phyloP scores from a whole-genome alignment of 2,888 invertebrate species.

The Oscheius sp. region DNA sequence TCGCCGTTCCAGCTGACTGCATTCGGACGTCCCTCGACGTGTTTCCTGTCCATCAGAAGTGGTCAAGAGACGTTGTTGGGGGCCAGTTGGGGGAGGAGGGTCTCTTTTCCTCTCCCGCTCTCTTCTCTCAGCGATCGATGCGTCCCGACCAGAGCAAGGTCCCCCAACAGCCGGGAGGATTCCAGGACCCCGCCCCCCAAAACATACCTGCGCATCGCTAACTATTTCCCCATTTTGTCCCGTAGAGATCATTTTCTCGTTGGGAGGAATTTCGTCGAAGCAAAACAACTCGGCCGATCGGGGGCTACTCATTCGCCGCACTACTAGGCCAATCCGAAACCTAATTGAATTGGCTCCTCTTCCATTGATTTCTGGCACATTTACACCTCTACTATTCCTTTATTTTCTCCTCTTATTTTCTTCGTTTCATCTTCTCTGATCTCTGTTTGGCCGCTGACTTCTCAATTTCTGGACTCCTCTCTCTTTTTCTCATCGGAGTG shows the following conservation, averaged over 20 bases:
- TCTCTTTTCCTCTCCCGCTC: constrained; percentile 21
- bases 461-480: no score
- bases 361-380: constrained; percentile 21
- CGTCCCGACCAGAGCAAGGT: constrained; percentile 11
- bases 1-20: not conserved
- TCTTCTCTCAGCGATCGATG: constrained; percentile 25
- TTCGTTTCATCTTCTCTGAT: no score
- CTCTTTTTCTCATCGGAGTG: no score
- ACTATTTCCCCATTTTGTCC: constrained; percentile 17
- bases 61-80: constrained; percentile 1
- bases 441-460: no score
- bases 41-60: not conserved
- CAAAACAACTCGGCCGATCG: not conserved
- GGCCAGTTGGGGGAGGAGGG: constrained; percentile 10
- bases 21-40: not conserved
- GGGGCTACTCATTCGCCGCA: not conserved
- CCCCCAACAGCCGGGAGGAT: constrained; percentile 12
- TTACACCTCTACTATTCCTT: not conserved
- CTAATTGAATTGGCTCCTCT: constrained; percentile 2
- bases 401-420: no score
- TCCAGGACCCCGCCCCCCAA: constrained; percentile 23
- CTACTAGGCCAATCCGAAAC: not conserved
- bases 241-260: not conserved
- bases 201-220: constrained; percentile 29
- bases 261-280: constrained; percentile 3